Evolutionary conservation across 1,140 invertebrate genomes (phyloP).

Genomic region (Papilio helenus): DNA sequence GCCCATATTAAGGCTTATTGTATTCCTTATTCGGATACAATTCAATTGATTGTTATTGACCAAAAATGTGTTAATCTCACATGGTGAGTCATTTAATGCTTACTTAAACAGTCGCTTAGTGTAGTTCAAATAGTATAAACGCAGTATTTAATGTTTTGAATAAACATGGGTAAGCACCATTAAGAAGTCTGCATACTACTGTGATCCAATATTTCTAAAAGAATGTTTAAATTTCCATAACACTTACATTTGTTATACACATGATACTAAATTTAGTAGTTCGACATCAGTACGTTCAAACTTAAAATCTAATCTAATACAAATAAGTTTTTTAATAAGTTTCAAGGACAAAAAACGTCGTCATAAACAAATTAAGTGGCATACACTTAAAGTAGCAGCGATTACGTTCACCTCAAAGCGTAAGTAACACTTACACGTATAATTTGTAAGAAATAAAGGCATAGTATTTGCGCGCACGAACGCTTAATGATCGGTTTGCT

Average conservation of each 20-base stretch:
- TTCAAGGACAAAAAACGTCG: background rate
- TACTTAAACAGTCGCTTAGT: too few relatives aligned
- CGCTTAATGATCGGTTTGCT: conserved; percentile 5
- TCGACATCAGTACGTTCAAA: background rate
- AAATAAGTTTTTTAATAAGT: background rate
- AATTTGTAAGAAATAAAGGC: conserved; percentile 19
- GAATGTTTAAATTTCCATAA: too few relatives aligned
- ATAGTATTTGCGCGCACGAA: conserved; percentile 18
- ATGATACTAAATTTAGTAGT: too few relatives aligned
- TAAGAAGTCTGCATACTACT: too few relatives aligned
- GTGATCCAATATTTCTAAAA: too few relatives aligned
- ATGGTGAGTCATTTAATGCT: too few relatives aligned
- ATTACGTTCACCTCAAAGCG: background rate
- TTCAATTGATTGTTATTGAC: conserved; percentile 33
- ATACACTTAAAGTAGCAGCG: background rate
- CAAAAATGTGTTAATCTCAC: background rate
- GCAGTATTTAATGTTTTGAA: too few relatives aligned
- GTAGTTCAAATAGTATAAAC: too few relatives aligned
- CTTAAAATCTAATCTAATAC: background rate
- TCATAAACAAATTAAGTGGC: background rate
- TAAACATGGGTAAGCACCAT: too few relatives aligned
- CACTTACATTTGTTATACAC: too few relatives aligned
- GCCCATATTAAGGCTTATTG: conserved; percentile 34
- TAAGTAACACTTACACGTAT: background rate
- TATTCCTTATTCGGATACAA: conserved; percentile 27